These are phyloP conservation scores for Propithecus coquereli DNA, from an alignment of 2,113 vertebrate species.

Conservation along the genomic window DNA sequence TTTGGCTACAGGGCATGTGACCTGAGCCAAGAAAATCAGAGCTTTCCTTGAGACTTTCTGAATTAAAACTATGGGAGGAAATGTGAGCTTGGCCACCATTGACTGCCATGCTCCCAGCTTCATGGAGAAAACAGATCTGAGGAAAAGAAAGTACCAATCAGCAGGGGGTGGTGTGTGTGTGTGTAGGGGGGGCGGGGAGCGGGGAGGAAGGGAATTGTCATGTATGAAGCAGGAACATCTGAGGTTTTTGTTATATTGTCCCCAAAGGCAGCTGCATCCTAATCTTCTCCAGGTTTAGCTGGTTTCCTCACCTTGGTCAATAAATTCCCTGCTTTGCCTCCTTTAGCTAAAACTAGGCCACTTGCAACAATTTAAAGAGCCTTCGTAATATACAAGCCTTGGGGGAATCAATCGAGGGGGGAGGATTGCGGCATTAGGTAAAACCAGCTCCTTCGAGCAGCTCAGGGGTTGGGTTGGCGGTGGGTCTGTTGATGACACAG, in stretches of 20 bases:
- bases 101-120: not conserved
- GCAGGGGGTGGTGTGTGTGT: not conserved
- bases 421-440: not conserved
- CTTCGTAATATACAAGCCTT: not conserved
- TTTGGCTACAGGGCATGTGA: not conserved
- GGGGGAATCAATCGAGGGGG: not conserved
- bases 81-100: not conserved
- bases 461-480: not conserved
- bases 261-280: not conserved
- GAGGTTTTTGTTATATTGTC: not conserved
- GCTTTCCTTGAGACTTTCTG: not conserved
- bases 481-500: not conserved
- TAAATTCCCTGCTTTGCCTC: not conserved
- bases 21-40: not conserved
- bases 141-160: not conserved
- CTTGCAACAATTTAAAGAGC: not conserved
- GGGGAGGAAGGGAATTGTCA: not conserved
- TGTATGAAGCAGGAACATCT: not conserved
- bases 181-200: fast-evolving
- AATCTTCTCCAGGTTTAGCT: not conserved
- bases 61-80: not conserved
- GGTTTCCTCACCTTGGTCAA: not conserved
- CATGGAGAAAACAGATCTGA: not conserved
- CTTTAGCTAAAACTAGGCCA: constrained; percentile 21
- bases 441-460: not conserved